Base-by-base conservation (phyloP, 2,113 vertebrate species). In the Oryzias curvinotus region DNA sequence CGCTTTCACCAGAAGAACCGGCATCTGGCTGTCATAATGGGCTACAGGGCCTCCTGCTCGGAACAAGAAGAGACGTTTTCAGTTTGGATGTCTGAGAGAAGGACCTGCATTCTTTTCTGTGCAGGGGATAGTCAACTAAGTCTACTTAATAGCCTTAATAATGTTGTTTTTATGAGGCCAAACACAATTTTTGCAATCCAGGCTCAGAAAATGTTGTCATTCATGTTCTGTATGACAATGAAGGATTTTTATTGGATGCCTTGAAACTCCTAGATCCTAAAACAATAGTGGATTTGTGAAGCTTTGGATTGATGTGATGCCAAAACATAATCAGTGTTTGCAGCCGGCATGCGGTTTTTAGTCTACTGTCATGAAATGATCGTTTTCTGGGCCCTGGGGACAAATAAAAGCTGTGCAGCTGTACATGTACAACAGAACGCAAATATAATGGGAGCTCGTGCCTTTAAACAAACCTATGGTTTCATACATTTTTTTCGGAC, bases 21-120 rank as follows among this genome's bases (percentile, higher is more conserved):
- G 68, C 75, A 80, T 83, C 78, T 78, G 81, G 78, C 70, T 7
- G 52, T 55, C 16, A 23, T 83, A 71, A 75, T 62, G 73, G 63
- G 57, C 62, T 72, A 36, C 76, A 75, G 71, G 23, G 59, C 61
- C 42, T 55, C 26, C 52, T 81, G 45, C 59, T 36, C 62, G 36
- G 19, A 25, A 65, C 60, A 44, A 58, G 45, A 41, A 46, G 21
- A 82, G 67, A 74, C 14, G 7, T 72, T 64, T 66, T 30, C 54
- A 55, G 41, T 47, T 51, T 56, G 59, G 70, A 52, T 57, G 26
- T 69, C 61, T 54, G 36, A 17, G 64, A 61, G 28, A 71, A 46
- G 65, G 41, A 58, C 3, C 8, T 28, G 48, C 14, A 43, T 60
- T 63, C 15, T 56, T 42, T 23, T 23, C n/a, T 43, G 44, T 62